Conservation (phyloP, 2,113 vertebrate genomes). For the Lanius ludovicianus region DNA sequence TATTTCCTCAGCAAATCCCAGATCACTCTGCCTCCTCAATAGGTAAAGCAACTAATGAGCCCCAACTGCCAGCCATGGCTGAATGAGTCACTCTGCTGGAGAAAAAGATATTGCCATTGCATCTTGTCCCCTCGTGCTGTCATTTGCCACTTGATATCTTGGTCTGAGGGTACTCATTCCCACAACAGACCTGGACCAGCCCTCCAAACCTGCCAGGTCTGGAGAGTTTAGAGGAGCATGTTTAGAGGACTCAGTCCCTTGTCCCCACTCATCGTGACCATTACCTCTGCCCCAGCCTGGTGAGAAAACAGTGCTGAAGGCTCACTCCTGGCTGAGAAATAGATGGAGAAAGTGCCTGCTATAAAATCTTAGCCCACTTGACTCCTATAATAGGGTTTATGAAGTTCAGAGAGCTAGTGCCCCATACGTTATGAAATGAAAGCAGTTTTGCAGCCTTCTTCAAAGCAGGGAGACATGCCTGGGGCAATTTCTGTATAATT, state of each 20-base stretch:
- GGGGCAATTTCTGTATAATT: neutral
- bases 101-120: neutral
- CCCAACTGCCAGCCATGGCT: neutral
- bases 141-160: neutral
- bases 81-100: constrained; percentile 34
- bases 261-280: fast-evolving
- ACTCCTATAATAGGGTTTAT: neutral
- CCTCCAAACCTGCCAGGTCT: neutral
- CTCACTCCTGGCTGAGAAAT: neutral
- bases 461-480: neutral
- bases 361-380: neutral
- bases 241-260: neutral
- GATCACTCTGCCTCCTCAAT: neutral
- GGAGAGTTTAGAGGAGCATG: fast-evolving
- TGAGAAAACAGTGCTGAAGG: neutral
- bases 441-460: neutral
- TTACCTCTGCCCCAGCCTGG: neutral
- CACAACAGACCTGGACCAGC: neutral
- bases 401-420: neutral
- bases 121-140: neutral
- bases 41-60: neutral
- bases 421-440: neutral
- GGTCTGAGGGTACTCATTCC: neutral
- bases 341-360: neutral
- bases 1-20: neutral